A percentile compares a stretch with the other conserved stretches of the same genome.
These are phyloP conservation scores for Glaucomys volans DNA, from an alignment of 2,113 vertebrate genomes.

Conservation along the genomic window DNA sequence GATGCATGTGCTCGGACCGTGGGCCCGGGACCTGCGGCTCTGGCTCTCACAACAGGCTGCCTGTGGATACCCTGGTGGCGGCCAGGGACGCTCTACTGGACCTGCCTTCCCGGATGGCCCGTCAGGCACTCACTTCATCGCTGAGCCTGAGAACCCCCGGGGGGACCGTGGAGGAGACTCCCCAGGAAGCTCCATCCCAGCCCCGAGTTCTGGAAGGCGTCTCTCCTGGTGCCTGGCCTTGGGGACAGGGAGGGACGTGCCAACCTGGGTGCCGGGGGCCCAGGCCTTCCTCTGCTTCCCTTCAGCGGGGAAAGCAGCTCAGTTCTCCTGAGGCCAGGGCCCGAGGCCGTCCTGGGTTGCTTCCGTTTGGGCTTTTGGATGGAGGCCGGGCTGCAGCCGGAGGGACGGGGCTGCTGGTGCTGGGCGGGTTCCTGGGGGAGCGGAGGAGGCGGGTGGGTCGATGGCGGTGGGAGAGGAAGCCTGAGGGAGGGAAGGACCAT, in stretches of 20 bases:
- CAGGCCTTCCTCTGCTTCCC: too few relatives aligned
- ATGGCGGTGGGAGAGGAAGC: background rate
- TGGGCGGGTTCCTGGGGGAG: background rate
- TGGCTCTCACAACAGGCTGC: fast-evolving
- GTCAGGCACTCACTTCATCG: background rate
- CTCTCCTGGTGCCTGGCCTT: fast-evolving
- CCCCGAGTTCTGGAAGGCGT: background rate
- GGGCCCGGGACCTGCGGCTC: fast-evolving
- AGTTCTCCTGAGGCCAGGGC: fast-evolving
- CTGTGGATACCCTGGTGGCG: fast-evolving
- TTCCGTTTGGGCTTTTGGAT: too few relatives aligned
- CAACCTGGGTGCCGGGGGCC: fast-evolving
- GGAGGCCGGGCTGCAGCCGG: fast-evolving
- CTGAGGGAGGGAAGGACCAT: background rate
- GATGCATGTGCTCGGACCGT: fast-evolving
- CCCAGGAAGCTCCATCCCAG: fast-evolving
- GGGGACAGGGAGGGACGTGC: fast-evolving
- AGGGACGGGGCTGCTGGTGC: background rate
- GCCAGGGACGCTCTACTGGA: background rate
- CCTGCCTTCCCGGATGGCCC: too few relatives aligned
- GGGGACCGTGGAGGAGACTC: background rate
- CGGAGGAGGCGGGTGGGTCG: fast-evolving
- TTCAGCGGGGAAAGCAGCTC: background rate
- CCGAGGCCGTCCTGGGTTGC: too few relatives aligned
- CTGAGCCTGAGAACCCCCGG: background rate